A percentile compares a stretch with the other conserved stretches of the same genome.
Evolutionary conservation across 2,888 invertebrate genomes (phyloP).

Genomic region (Cotesia congregata): DNA sequence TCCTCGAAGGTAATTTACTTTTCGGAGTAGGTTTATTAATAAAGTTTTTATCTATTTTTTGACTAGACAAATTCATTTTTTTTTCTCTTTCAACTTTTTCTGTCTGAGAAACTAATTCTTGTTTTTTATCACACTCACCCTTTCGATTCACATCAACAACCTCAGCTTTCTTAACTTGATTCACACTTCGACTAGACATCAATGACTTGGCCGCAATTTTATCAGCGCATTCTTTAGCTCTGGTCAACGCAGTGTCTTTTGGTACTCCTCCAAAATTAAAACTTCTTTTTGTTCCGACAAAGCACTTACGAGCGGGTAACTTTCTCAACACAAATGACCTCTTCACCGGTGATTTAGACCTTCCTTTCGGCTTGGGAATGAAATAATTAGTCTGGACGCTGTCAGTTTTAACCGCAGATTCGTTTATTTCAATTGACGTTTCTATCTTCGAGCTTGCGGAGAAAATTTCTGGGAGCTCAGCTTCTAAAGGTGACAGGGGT

Average conservation of each 20-base stretch:
- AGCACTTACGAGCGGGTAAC: conserved; percentile 54
- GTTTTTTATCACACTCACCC: neutral
- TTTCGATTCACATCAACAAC: neutral
- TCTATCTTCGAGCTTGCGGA: conserved; percentile 15
- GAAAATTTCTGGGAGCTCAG: neutral
- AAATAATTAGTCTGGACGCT: conserved; percentile 8
- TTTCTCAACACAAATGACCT: conserved; percentile 54
- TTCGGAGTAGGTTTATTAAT: conserved; percentile 33
- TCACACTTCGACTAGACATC: neutral
- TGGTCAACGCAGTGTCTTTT: conserved; percentile 45
- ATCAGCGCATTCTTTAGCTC: conserved; percentile 47
- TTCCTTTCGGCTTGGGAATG: conserved; percentile 39
- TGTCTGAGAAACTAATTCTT: neutral
- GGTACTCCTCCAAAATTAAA: conserved; percentile 45
- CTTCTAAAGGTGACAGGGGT: neutral
- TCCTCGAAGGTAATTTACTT: conserved; percentile 53
- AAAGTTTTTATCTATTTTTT: conserved; percentile 27
- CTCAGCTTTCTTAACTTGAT: neutral
- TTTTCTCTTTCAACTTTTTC: conserved; percentile 22
- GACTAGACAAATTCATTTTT: conserved; percentile 16
- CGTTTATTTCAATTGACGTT: conserved; percentile 18
- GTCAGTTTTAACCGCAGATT: neutral
- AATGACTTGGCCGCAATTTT: conserved; percentile 45
- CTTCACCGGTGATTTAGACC: conserved; percentile 64
- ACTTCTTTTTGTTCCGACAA: conserved; percentile 46